phyloP scores from a whole-genome alignment of 2,888 invertebrate genomes.

The Nephrotoma appendiculata region DNA sequence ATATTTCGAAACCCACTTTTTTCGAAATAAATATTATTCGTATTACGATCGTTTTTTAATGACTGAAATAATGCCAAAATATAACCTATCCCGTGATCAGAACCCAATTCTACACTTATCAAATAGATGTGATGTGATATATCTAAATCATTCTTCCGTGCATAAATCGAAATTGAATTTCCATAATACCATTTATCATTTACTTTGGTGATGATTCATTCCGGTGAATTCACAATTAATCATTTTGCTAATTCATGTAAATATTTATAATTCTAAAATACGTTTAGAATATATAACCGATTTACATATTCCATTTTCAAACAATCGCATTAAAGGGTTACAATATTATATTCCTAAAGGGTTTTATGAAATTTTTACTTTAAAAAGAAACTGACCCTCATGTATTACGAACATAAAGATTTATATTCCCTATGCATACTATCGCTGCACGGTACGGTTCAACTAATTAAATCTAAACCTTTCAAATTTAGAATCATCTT shows the following conservation, averaged over 20 bases:
- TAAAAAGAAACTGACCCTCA: background rate
- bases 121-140: no score
- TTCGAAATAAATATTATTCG: no score
- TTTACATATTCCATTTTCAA: background rate
- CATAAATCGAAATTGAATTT: background rate
- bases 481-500: background rate
- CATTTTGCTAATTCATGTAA: background rate
- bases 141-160: background rate
- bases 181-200: background rate
- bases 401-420: background rate
- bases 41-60: no score
- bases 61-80: no score
- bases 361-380: background rate
- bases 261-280: background rate
- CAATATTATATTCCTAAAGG: background rate
- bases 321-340: background rate
- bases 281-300: background rate
- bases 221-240: background rate
- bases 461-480: background rate
- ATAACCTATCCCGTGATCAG: no score
- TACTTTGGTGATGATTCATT: background rate
- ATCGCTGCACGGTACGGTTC: background rate
- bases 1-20: no score
- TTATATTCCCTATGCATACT: background rate
- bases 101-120: no score